Percentiles rank a stretch among this genome's conserved stretches.
Conservation (phyloP, 1,140 invertebrate genomes). For the Drosophila nebulosa region DNA sequence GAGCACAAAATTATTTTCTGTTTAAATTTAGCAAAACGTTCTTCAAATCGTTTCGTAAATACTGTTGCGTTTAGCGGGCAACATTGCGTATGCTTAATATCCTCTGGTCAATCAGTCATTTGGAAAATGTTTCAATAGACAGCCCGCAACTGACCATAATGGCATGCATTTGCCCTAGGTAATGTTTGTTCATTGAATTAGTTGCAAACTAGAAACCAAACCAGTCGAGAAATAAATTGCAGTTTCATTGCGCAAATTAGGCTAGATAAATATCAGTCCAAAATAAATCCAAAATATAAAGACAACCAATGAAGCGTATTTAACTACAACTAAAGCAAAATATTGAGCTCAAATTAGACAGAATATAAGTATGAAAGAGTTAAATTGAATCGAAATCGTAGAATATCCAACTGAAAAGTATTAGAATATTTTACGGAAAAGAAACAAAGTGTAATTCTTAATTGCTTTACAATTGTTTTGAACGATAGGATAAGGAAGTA, state of each 20-base stretch:
- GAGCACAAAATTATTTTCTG: background rate
- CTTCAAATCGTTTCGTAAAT: background rate
- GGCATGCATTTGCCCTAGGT: conserved; percentile 4
- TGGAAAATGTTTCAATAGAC: conserved; percentile 26
- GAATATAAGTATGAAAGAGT: no score
- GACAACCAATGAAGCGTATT: background rate
- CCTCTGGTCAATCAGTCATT: conserved; percentile 46
- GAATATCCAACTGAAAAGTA: no score
- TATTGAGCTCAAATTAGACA: no score
- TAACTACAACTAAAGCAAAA: background rate
- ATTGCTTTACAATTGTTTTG: no score
- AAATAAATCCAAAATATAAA: background rate
- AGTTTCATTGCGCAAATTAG: background rate
- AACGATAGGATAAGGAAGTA: no score
- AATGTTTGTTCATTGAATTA: background rate
- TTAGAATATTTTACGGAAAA: no score
- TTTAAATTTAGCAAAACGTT: conserved; percentile 15
- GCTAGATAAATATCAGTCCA: background rate
- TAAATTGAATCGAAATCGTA: no score
- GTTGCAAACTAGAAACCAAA: background rate
- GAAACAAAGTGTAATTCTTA: no score
- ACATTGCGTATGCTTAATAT: conserved; percentile 52
- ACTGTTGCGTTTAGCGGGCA: conserved; percentile 7
- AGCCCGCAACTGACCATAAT: background rate
- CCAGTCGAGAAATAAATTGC: background rate